Conservation (phyloP, 2,113 vertebrate genomes). For the Prunella himalayana region DNA sequence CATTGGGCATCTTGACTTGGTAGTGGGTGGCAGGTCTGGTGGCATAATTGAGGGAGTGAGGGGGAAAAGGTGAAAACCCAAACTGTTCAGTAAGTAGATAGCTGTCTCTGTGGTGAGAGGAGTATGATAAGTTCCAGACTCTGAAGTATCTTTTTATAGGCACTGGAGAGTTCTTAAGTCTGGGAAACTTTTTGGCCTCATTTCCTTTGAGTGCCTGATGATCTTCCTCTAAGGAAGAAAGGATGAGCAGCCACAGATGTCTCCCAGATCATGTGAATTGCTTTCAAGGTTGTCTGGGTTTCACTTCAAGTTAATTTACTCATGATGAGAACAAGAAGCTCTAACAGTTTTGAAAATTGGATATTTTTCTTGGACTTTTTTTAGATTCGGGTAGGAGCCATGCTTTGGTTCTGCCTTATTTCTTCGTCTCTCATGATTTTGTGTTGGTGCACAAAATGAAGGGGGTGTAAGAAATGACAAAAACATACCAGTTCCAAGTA, state of each 20-base stretch:
- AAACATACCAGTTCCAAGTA: not conserved
- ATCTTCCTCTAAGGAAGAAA: not conserved
- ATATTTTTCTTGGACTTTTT: not conserved
- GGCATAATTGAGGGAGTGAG: rapidly evolving
- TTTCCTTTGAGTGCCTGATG: not conserved
- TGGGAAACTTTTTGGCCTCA: not conserved
- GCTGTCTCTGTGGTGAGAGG: not conserved
- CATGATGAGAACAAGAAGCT: not conserved
- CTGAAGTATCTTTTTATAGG: not conserved
- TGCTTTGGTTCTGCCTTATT: not conserved
- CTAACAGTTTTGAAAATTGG: not conserved
- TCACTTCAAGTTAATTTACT: not conserved
- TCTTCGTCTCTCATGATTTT: not conserved
- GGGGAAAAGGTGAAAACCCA: not conserved
- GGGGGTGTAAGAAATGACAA: not conserved
- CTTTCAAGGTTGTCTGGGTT: slow-evolving; percentile 9
- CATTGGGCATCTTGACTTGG: not conserved
- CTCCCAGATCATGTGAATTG: not conserved
- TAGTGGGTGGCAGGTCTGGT: not conserved
- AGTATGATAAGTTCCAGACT: not conserved
- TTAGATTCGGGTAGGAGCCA: not conserved
- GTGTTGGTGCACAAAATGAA: not conserved
- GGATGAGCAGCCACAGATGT: not conserved
- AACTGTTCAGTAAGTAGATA: not conserved
- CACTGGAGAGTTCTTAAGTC: not conserved